Conservation (phyloP, 2,113 vertebrate species). For the Trogon surrucura region DNA sequence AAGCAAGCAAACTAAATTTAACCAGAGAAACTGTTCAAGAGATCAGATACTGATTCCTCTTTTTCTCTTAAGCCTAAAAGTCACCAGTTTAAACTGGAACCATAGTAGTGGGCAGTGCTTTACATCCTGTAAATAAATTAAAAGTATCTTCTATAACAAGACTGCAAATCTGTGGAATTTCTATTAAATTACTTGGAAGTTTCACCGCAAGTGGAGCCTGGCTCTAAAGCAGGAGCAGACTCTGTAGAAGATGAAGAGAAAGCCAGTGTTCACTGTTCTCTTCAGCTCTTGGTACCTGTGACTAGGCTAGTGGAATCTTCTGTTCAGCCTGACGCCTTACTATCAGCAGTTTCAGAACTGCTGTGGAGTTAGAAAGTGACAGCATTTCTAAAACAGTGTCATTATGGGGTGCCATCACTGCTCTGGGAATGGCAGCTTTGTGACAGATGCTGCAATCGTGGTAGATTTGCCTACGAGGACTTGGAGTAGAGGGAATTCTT, state of each 20-base stretch:
- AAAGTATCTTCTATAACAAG: not conserved
- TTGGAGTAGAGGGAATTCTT: not conserved
- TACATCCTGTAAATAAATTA: not conserved
- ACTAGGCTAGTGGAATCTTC: not conserved
- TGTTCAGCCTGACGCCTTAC: not conserved
- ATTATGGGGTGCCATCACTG: not conserved
- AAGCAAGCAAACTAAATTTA: not conserved
- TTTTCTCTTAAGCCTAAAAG: not conserved
- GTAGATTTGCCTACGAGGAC: not conserved
- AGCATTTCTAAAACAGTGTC: not conserved
- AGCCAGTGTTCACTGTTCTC: not conserved
- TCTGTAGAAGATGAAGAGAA: not conserved
- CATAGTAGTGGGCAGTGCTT: not conserved
- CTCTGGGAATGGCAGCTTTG: not conserved
- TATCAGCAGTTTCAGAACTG: not conserved
- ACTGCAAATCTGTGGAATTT: not conserved
- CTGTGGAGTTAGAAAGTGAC: not conserved
- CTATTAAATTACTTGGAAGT: not conserved
- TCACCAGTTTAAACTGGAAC: not conserved
- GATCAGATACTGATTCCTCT: not conserved
- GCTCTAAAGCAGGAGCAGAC: not conserved
- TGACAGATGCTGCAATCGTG: not conserved
- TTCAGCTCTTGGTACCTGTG: not conserved
- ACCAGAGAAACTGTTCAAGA: not conserved
- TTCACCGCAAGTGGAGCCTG: not conserved